A percentile compares a stretch with the other conserved stretches of the same genome.
Conservation (phyloP, 2,797 vertebrate genomes). For the Malacoraja senta region DNA sequence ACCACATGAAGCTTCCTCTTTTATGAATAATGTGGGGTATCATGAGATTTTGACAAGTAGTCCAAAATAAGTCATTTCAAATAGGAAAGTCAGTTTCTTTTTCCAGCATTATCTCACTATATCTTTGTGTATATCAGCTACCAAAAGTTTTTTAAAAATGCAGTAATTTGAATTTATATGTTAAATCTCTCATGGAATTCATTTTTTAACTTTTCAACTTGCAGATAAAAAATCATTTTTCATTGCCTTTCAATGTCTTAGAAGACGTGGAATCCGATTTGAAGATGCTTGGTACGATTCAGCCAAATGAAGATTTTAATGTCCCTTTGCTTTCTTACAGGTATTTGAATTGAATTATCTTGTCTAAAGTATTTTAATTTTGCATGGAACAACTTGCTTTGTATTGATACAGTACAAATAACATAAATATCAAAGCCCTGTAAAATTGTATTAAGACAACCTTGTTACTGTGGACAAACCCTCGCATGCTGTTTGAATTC, state of each 20-base stretch:
- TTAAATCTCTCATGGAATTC: background rate
- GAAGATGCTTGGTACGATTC: conserved; percentile 69
- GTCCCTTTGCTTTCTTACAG: conserved; percentile 85
- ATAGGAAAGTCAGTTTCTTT: background rate
- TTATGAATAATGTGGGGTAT: background rate
- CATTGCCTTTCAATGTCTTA: conserved; percentile 75
- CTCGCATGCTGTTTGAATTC: too few species aligned
- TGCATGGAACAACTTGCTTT: background rate
- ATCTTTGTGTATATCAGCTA: background rate
- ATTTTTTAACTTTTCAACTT: conserved; percentile 38
- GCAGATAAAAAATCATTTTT: conserved; percentile 91
- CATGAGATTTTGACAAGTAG: background rate
- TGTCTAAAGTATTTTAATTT: background rate
- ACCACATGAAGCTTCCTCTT: background rate
- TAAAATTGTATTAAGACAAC: too few species aligned
- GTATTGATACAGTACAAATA: background rate
- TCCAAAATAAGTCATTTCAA: background rate
- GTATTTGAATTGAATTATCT: conserved; percentile 50
- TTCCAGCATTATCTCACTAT: background rate
- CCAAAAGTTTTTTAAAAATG: background rate
- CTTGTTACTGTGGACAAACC: too few species aligned
- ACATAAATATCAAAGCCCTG: too few species aligned
- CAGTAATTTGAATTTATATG: background rate
- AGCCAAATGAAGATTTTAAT: conserved; percentile 79
- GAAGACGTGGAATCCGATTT: conserved; percentile 58